phyloP scores from a whole-genome alignment of 2,888 invertebrate genomes.

The Dermolepida albohirtum region DNA sequence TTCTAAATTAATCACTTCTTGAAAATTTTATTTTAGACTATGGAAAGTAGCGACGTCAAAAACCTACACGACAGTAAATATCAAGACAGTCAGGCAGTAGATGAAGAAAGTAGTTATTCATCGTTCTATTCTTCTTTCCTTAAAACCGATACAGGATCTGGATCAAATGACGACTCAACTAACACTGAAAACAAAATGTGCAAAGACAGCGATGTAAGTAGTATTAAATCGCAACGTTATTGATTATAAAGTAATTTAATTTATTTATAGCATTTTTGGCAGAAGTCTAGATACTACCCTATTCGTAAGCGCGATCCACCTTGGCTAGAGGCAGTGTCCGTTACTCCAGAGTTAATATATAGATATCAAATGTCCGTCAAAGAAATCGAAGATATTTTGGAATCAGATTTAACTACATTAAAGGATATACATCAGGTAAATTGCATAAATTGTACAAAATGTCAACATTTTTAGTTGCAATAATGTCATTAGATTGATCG shows the following conservation, averaged over 20 bases:
- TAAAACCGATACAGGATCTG: conserved; percentile 71
- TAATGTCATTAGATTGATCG: no score
- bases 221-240: background rate
- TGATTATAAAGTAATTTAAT: conserved; percentile 10
- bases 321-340: conserved; percentile 75
- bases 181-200: conserved; percentile 55
- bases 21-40: conserved; percentile 28
- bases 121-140: conserved; percentile 79
- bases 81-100: conserved; percentile 61
- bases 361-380: conserved; percentile 74
- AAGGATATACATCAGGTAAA: conserved; percentile 69
- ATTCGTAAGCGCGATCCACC: conserved; percentile 70
- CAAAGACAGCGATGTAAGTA: conserved; percentile 57
- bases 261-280: conserved; percentile 51
- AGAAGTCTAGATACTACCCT: conserved; percentile 65
- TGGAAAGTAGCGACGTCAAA: conserved; percentile 43
- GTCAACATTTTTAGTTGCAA: no score
- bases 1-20: background rate
- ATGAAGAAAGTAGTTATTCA: conserved; percentile 75
- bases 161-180: conserved; percentile 62
- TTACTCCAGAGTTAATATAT: conserved; percentile 77
- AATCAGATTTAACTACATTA: conserved; percentile 71
- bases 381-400: conserved; percentile 72
- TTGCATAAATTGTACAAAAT: background rate
- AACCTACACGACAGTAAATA: conserved; percentile 57